phyloP scores from a whole-genome alignment of 1,140 invertebrate genomes.

The Neomicropteryx cornuta region DNA sequence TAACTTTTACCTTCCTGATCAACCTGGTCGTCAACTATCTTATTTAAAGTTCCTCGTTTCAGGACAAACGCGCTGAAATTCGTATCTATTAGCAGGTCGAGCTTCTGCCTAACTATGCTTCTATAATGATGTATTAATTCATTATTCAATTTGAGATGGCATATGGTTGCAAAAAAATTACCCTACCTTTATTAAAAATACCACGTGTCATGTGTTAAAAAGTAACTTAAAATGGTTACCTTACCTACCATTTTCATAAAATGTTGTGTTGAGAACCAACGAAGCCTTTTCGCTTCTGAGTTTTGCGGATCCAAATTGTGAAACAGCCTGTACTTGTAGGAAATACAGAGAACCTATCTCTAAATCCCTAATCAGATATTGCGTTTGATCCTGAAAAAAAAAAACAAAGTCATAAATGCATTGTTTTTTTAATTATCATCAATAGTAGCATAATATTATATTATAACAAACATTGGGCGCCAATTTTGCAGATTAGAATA shows the following conservation, averaged over 20 bases:
- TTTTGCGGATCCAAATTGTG: conserved; percentile 48
- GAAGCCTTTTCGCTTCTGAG: conserved; percentile 53
- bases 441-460: conserved; percentile 1
- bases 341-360: conserved; percentile 55
- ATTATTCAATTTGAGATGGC: no score
- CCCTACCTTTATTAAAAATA: no score
- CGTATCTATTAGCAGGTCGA: no score
- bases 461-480: neutral
- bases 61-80: no score
- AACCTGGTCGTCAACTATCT: no score
- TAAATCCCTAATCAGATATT: conserved; percentile 45
- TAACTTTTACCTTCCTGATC: no score
- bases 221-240: conserved; percentile 11
- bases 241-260: conserved; percentile 28
- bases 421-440: neutral
- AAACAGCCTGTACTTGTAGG: conserved; percentile 58
- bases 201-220: no score
- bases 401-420: neutral
- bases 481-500: no score
- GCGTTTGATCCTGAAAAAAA: conserved; percentile 42
- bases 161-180: no score
- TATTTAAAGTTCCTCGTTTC: no score
- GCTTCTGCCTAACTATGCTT: no score
- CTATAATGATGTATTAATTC: no score
- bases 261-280: conserved; percentile 53